Evolutionary conservation across 2,797 vertebrate genomes (phyloP).

Genomic region (Numenius phaeopus): DNA sequence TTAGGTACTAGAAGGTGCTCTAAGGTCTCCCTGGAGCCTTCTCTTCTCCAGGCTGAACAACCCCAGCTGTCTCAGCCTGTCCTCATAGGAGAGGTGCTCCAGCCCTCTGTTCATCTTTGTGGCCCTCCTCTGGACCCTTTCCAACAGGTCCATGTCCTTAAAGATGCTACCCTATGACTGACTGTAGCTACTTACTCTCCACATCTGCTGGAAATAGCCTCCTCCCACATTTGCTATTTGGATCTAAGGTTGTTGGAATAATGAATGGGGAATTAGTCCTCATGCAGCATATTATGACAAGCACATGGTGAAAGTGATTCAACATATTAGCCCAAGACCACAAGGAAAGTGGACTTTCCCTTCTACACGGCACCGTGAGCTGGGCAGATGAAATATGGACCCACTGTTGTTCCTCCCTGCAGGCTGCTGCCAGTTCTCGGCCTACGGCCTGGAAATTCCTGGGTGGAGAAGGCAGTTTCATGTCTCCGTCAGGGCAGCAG

Average conservation of each 20-base stretch:
- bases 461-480: not conserved
- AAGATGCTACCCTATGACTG: not conserved
- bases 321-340: not conserved
- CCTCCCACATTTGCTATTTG: not conserved
- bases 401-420: not conserved
- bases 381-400: fast-evolving
- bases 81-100: too few species aligned
- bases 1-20: too few species aligned
- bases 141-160: too few species aligned
- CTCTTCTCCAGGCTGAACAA: too few species aligned
- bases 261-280: not conserved
- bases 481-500: not conserved
- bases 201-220: not conserved
- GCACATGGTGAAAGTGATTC: not conserved
- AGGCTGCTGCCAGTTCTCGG: not conserved
- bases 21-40: too few species aligned
- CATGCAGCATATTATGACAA: not conserved
- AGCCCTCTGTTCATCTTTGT: too few species aligned
- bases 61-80: too few species aligned
- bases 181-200: not conserved
- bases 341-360: not conserved
- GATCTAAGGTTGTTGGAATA: not conserved
- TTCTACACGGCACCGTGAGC: not conserved
- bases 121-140: too few species aligned
- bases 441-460: not conserved